Evolutionary conservation across 2,113 vertebrate genomes (phyloP).

Genomic region (Bubalus kerabau): DNA sequence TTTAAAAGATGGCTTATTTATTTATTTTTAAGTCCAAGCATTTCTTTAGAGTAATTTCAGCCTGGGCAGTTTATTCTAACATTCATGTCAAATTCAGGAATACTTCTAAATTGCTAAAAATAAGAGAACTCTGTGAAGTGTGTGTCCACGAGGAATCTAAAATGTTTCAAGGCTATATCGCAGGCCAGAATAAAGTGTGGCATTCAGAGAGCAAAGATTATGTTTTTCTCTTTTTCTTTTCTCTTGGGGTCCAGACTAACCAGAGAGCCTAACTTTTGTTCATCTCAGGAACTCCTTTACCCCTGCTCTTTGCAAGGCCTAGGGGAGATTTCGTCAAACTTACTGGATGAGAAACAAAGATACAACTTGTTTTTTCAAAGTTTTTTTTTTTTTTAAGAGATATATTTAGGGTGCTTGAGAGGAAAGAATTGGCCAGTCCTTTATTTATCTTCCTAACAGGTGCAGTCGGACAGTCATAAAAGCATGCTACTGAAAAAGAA

Average conservation of each 20-base stretch:
- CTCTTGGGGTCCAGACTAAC: neutral
- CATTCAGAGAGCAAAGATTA: neutral
- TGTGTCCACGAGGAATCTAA: neutral
- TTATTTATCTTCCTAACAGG: constrained; percentile 86
- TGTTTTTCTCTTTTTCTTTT: neutral
- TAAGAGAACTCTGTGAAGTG: neutral
- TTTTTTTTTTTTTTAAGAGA: constrained; percentile 69
- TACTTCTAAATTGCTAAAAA: neutral
- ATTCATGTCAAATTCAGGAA: neutral
- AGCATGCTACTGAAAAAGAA: constrained; percentile 65
- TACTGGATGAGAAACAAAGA: constrained; percentile 19
- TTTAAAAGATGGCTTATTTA: neutral
- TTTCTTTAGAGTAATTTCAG: neutral
- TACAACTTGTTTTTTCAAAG: constrained; percentile 57
- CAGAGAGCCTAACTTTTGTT: neutral
- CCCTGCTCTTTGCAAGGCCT: neutral
- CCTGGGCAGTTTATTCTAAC: neutral
- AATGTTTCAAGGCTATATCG: neutral
- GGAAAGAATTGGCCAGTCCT: constrained; percentile 77
- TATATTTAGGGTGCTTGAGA: constrained; percentile 81
- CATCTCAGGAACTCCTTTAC: neutral
- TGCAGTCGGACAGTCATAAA: constrained; percentile 75
- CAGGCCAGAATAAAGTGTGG: neutral
- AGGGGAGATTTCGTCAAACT: neutral
- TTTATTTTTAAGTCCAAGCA: neutral